Percentiles rank a stretch among this genome's conserved stretches.
These are phyloP conservation scores for Herpailurus yagouaroundi DNA, from an alignment of 2,113 vertebrate genomes.

Conservation along the genomic window DNA sequence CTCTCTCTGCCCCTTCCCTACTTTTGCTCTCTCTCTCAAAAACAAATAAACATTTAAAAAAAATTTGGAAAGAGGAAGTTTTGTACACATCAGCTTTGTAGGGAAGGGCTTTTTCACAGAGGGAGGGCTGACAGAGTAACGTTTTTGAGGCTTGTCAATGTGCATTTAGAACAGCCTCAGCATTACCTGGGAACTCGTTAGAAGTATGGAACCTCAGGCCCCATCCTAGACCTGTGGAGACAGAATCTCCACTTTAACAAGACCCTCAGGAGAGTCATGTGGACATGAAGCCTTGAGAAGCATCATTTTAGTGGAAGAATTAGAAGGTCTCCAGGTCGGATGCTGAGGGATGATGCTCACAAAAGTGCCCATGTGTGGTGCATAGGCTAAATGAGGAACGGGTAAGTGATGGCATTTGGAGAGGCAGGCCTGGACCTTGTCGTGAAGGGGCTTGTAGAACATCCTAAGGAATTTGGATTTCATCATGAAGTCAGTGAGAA, in stretches of 20 bases:
- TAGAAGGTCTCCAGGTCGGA: neutral
- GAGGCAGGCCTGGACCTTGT: neutral
- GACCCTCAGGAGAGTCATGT: neutral
- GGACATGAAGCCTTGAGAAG: neutral
- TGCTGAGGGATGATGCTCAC: neutral
- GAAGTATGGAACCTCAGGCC: neutral
- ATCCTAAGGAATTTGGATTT: slow-evolving; percentile 24
- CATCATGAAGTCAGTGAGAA: neutral
- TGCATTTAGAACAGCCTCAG: neutral
- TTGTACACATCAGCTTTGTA: neutral
- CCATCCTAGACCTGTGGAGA: neutral
- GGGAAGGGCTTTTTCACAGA: neutral
- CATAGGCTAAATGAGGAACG: neutral
- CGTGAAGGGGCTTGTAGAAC: neutral
- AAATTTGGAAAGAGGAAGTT: neutral
- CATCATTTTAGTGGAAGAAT: neutral
- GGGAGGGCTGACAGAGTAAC: neutral
- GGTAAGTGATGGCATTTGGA: neutral
- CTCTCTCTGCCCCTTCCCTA: too few species aligned
- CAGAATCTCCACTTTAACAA: neutral
- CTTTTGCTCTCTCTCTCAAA: too few species aligned
- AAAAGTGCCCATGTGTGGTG: accelerated
- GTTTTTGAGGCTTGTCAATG: neutral
- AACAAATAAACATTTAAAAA: neutral
- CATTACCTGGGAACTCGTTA: neutral